phyloP scores from a whole-genome alignment of 2,888 invertebrate genomes.

The Hypselothyrea guttata region DNA sequence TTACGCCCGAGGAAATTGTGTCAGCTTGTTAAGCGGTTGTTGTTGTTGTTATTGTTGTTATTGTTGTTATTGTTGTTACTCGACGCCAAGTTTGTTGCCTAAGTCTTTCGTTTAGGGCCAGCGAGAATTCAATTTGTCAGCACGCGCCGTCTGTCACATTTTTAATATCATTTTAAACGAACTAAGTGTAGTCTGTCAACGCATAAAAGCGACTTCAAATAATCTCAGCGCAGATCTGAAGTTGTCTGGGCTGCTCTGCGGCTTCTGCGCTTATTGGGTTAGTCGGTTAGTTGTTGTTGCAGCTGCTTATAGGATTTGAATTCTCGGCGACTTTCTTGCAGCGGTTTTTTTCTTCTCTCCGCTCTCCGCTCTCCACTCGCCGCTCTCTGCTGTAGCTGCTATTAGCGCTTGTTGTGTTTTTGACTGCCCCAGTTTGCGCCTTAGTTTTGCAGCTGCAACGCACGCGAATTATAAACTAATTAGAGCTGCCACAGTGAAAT shows the following conservation, averaged over 20 bases:
- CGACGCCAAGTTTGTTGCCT: conserved; percentile 60
- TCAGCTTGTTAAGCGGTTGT: conserved; percentile 57
- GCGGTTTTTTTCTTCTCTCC: conserved; percentile 46
- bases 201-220: background rate
- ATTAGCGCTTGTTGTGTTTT: conserved; percentile 34
- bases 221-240: conserved; percentile 3
- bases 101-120: conserved; percentile 72
- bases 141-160: conserved; percentile 28
- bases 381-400: conserved; percentile 20
- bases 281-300: conserved; percentile 75
- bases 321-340: conserved; percentile 66
- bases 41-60: conserved; percentile 16
- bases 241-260: conserved; percentile 60
- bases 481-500: conserved; percentile 57
- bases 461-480: conserved; percentile 70
- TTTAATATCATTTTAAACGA: conserved; percentile 13
- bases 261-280: conserved; percentile 74
- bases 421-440: conserved; percentile 60
- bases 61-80: conserved; percentile 13
- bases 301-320: conserved; percentile 53
- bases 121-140: conserved; percentile 51
- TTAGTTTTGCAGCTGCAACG: conserved; percentile 50
- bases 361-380: conserved; percentile 51
- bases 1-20: conserved; percentile 78
- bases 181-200: conserved; percentile 1